Evolutionary conservation across 2,797 vertebrate genomes (phyloP), one percentile per base, ranked within the genome.

Genomic region (Anguilla megastoma): DNA sequence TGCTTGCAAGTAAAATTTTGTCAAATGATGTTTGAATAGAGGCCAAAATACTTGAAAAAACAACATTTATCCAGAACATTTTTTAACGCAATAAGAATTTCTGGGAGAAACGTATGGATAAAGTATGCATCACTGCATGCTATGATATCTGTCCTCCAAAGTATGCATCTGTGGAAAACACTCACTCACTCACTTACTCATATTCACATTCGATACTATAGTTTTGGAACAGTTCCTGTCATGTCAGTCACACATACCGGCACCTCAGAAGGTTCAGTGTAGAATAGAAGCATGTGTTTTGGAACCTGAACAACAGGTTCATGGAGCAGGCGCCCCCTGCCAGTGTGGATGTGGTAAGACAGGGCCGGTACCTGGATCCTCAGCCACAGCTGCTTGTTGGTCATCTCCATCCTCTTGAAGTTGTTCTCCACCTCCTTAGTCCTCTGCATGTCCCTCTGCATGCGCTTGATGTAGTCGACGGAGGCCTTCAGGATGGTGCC

Each of bases 381-480:
- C 63, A 98, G 96, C 97, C 97, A 93, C 87, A 99, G 94, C 90
- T 99, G 98, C 89, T 99, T 99, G 93, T 99, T 99, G 7, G 97
- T 95, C 94, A 98, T 95, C 95, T 99, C 98, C 96, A 99, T 97
- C 85, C 97, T 97, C 93, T 97, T 97, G 0, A 98, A 99, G 95
- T 98, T 98, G 88, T 91, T 98, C 94, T 99, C 98, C 89, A 98
- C 96, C 92, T 99, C 98, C 89, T 98, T 95, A 85, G 97, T 97
- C 93, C 97, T 96, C 91, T 98, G 97, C 84, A 97, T 92, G 85
- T 99, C 98, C 91, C 99, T 99, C 96, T 99, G 98, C 98, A 99
- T 99, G 90, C 97, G 96, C 93, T 98, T 98, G 93, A 99, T 99
- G 91, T 99, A 99, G 0, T 99, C 98, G 3, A 99, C 98, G 0